These are phyloP conservation scores for Cotesia congregata DNA, from an alignment of 2,888 invertebrate genomes.

Conservation along the genomic window DNA sequence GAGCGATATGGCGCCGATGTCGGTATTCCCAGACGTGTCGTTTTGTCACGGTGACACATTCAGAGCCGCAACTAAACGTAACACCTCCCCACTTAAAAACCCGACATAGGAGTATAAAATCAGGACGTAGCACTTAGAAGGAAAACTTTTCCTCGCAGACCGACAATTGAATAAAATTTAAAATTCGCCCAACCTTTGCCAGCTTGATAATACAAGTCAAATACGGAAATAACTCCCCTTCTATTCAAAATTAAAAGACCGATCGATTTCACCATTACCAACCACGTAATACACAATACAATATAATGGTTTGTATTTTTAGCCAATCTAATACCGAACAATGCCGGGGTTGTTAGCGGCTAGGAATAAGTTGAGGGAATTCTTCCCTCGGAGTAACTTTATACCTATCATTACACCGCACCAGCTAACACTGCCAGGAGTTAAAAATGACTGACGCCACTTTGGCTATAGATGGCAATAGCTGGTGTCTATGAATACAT, in stretches of 20 bases:
- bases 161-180: too few relatives aligned
- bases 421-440: not conserved
- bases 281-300: not conserved
- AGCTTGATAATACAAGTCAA: too few relatives aligned
- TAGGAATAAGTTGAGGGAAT: not conserved
- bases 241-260: too few relatives aligned
- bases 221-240: too few relatives aligned
- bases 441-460: slow-evolving; percentile 18
- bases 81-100: too few relatives aligned
- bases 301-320: not conserved
- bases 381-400: not conserved
- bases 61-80: not conserved
- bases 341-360: not conserved
- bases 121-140: not conserved
- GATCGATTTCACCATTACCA: not conserved
- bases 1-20: slow-evolving; percentile 41
- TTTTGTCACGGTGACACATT: slow-evolving; percentile 33
- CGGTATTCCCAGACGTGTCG: slow-evolving; percentile 54
- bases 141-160: too few relatives aligned
- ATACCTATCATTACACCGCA: not conserved
- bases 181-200: too few relatives aligned
- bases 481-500: slow-evolving; percentile 19
- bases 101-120: not conserved
- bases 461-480: slow-evolving; percentile 24
- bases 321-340: not conserved